Evolutionary conservation across 2,113 vertebrate species (phyloP).

Genomic region (Mobula birostris): DNA sequence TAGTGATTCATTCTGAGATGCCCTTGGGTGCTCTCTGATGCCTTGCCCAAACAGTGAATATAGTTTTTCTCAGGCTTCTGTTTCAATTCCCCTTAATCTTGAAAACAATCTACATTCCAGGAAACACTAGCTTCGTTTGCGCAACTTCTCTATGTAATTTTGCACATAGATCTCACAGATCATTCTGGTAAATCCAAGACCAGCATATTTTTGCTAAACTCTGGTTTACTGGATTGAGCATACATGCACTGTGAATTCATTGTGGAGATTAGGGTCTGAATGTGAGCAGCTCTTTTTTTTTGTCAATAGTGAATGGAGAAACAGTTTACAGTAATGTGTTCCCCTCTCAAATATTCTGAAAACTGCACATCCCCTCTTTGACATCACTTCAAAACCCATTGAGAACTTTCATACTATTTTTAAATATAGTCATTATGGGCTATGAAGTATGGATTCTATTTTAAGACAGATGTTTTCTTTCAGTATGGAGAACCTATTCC

Average conservation of each 20-base stretch:
- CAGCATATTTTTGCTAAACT: too few relatives aligned
- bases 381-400: background rate
- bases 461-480: background rate
- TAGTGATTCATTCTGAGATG: too few relatives aligned
- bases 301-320: background rate
- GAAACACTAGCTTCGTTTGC: too few relatives aligned
- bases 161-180: too few relatives aligned
- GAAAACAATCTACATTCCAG: too few relatives aligned
- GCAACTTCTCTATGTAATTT: too few relatives aligned
- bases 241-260: background rate
- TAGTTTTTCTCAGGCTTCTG: too few relatives aligned
- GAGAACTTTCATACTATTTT: background rate
- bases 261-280: background rate
- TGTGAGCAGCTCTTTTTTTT: background rate
- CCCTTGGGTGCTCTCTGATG: too few relatives aligned
- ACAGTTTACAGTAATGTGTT: background rate
- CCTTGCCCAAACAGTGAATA: too few relatives aligned
- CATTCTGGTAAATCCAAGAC: too few relatives aligned
- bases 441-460: background rate
- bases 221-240: too few relatives aligned
- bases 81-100: too few relatives aligned
- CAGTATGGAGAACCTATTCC: constrained; percentile 4
- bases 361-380: background rate
- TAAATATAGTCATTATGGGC: constrained; percentile 1
- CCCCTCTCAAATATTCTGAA: background rate